Conservation (phyloP, 2,888 invertebrate species). For the Agriopis aurantiaria region DNA sequence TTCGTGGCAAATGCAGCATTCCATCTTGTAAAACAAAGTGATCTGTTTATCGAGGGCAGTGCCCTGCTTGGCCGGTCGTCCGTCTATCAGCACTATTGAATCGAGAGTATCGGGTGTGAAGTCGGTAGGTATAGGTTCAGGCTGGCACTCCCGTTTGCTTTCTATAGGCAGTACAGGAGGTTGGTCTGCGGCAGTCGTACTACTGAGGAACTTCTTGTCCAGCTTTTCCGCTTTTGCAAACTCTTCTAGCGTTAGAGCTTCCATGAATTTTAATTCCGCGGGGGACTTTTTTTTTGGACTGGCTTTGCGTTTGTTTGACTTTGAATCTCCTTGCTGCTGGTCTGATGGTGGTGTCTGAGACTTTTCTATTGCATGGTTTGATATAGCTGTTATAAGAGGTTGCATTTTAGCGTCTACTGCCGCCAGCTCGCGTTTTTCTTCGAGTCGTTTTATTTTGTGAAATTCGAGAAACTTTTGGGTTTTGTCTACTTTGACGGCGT, state of each 20-base stretch:
- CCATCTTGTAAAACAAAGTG: constrained; percentile 81
- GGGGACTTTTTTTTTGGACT: constrained; percentile 65
- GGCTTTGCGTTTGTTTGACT: constrained; percentile 52
- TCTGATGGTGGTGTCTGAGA: constrained; percentile 56
- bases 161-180: constrained; percentile 14
- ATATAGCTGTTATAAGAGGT: constrained; percentile 58
- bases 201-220: constrained; percentile 68
- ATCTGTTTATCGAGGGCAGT: constrained; percentile 77
- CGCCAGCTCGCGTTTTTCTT: constrained; percentile 58
- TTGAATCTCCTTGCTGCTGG: constrained; percentile 71
- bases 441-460: constrained; percentile 67
- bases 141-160: constrained; percentile 35
- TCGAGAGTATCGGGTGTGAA: constrained; percentile 63
- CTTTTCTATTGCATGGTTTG: constrained; percentile 55
- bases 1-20: constrained; percentile 81
- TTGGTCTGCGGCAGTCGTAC: constrained; percentile 44
- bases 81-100: constrained; percentile 72
- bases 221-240: constrained; percentile 72
- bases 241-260: constrained; percentile 78
- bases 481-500: constrained; percentile 78
- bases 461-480: constrained; percentile 80
- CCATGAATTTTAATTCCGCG: constrained; percentile 72
- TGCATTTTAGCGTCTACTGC: constrained; percentile 53
- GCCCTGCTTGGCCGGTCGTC: constrained; percentile 77
- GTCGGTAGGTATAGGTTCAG: constrained; percentile 47